phyloP scores from a whole-genome alignment of 2,797 vertebrate species.

The Hyperoplus immaculatus region DNA sequence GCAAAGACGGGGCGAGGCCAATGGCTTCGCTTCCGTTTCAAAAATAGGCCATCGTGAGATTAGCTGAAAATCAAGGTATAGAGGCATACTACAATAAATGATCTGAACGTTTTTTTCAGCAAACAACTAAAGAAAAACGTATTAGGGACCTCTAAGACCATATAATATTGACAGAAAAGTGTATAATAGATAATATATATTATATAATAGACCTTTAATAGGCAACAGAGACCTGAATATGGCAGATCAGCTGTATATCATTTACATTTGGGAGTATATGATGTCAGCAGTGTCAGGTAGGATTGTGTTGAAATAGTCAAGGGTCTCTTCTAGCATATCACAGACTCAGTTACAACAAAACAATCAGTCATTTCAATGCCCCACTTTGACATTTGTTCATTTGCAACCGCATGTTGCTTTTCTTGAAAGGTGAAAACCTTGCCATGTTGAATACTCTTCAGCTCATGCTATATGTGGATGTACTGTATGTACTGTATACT shows the following conservation, averaged over 20 bases:
- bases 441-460: not conserved
- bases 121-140: too few relatives aligned
- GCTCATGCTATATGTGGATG: not conserved
- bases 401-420: not conserved
- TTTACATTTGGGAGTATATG: not conserved
- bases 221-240: not conserved
- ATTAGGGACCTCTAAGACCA: too few relatives aligned
- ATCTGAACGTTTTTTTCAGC: too few relatives aligned
- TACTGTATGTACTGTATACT: not conserved
- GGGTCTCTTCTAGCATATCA: not conserved
- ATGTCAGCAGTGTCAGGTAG: not conserved
- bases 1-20: too few relatives aligned
- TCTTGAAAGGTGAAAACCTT: slow-evolving; percentile 3
- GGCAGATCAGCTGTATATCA: not conserved
- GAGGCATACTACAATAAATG: too few relatives aligned
- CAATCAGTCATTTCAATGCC: too few relatives aligned
- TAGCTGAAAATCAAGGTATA: too few relatives aligned
- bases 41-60: too few relatives aligned
- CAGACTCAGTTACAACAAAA: not conserved
- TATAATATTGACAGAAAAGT: too few relatives aligned
- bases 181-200: too few relatives aligned
- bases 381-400: too few relatives aligned
- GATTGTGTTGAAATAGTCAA: not conserved
- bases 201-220: not conserved
- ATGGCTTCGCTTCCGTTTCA: too few relatives aligned